Percentiles rank a stretch among this genome's conserved stretches.
Conservation (phyloP, 2,888 invertebrate genomes). For the Drosophila birchii region DNA sequence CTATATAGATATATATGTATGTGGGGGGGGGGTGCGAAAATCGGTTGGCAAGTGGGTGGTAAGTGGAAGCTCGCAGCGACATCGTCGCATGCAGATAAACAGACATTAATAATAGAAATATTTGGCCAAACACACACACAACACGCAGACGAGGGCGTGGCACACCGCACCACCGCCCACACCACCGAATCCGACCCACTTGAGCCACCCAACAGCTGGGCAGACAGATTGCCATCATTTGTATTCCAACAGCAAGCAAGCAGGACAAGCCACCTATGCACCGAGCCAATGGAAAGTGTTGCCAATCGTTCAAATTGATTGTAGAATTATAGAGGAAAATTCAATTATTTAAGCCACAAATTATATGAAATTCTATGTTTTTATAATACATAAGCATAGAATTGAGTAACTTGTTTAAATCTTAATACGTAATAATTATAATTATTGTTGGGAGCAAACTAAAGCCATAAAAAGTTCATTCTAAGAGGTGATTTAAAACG, state of each 20-base stretch:
- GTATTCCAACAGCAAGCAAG: constrained; percentile 54
- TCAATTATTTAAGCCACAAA: neutral
- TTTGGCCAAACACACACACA: constrained; percentile 36
- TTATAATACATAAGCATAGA: too few relatives aligned
- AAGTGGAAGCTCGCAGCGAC: constrained; percentile 12
- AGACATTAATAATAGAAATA: constrained; percentile 76
- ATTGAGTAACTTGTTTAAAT: too few relatives aligned
- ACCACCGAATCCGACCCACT: neutral
- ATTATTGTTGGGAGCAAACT: too few relatives aligned
- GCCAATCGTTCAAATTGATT: neutral
- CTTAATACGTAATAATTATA: too few relatives aligned
- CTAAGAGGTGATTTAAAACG: too few relatives aligned
- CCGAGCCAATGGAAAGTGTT: neutral
- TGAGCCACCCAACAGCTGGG: constrained; percentile 15
- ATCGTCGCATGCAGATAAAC: constrained; percentile 72
- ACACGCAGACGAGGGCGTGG: constrained; percentile 11
- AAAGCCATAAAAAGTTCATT: too few relatives aligned
- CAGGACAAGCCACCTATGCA: constrained; percentile 39
- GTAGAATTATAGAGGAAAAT: neutral
- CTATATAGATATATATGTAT: neutral
- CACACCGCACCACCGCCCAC: neutral
- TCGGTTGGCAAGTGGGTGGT: neutral
- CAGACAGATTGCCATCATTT: constrained; percentile 73
- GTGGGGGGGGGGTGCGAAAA: neutral
- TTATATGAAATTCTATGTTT: neutral